Evolutionary conservation across 2,888 invertebrate species (phyloP), one percentile per base, ranked within the genome.

Genomic region (Drymonia ruficornis): DNA sequence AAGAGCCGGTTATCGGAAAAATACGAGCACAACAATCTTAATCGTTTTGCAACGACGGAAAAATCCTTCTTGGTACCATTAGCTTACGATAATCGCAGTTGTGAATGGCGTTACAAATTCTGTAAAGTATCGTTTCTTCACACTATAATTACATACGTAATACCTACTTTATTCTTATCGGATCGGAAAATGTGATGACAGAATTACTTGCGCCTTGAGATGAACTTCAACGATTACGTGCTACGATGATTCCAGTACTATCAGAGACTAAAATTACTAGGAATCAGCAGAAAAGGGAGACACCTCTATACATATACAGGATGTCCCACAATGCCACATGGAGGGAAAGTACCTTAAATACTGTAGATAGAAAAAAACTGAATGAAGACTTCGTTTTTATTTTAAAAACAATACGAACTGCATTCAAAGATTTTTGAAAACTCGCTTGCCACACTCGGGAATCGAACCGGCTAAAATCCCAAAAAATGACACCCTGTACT

Each of bases 81-180:
- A 2, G 8, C 9, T 0, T 8, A 16, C 40, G 16, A 16, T 40
- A 40, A 40, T 40, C 9, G 40, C 12, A 8, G 40, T 56, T 49
- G 50, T 46, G 36, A 62, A 61, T 53, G 49, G 59, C 63, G 51
- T 51, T 23, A 53, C 52, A 49, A 49, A 55, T 65, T 43, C 42
- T 52, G 52, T 50, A 50, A 62, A 61, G 49, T 48, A 48, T 45
- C 47, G 50, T 19, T 28, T 6, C 31, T 55, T 49, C 53, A 49
- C 45, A 52, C 50, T 50, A 46, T 40, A 52, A 51, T 58, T 56
- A 56, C 46, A n/a, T 36, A 36, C n/a, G 36, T 31, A 28, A 5
- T 34, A 36, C 16, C 9, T 43, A 19, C 43, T 19, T 34, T 48
- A 38, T 52, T 42, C 48, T 53, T 61, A 63, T 63, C 61, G 34